phyloP scores from a whole-genome alignment of 2,888 invertebrate genomes.

The Cosmia trapezina region DNA sequence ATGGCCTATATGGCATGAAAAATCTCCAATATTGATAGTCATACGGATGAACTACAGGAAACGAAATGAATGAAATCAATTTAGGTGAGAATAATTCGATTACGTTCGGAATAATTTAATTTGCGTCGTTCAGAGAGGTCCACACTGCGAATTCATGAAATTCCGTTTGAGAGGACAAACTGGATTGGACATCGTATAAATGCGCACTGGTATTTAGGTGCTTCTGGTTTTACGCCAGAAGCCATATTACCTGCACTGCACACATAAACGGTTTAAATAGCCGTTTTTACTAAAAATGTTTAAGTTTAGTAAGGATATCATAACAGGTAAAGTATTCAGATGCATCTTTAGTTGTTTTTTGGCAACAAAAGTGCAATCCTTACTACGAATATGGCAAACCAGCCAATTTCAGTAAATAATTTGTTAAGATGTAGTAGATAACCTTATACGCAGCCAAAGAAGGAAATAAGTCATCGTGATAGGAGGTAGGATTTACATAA shows the following conservation, averaged over 20 bases:
- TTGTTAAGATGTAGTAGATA: conserved; percentile 59
- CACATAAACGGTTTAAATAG: conserved; percentile 42
- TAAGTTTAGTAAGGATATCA: conserved; percentile 21
- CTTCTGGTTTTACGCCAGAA: conserved; percentile 64
- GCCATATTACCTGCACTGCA: conserved; percentile 45
- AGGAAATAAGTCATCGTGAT: conserved; percentile 68
- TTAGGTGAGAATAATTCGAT: conserved; percentile 45
- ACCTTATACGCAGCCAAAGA: conserved; percentile 60
- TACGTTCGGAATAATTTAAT: conserved; percentile 49
- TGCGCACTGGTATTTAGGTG: conserved; percentile 60
- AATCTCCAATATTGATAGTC: conserved; percentile 32
- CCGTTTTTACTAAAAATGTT: conserved; percentile 21
- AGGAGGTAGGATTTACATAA: conserved; percentile 67
- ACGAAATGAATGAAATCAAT: conserved; percentile 34
- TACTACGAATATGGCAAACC: conserved; percentile 37
- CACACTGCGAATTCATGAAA: conserved; percentile 46
- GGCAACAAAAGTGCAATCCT: conserved; percentile 45
- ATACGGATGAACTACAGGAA: conserved; percentile 21
- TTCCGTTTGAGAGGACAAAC: conserved; percentile 48
- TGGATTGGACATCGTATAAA: conserved; percentile 53
- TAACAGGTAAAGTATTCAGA: conserved; percentile 24
- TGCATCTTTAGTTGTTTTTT: conserved; percentile 35
- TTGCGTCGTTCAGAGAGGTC: conserved; percentile 38
- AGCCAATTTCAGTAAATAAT: conserved; percentile 46
- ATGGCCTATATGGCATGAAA: conserved; percentile 15